A percentile compares a stretch with the other conserved stretches of the same genome.
These are phyloP conservation scores for Phasianus colchicus DNA, from an alignment of 2,113 vertebrate species.

Conservation along the genomic window DNA sequence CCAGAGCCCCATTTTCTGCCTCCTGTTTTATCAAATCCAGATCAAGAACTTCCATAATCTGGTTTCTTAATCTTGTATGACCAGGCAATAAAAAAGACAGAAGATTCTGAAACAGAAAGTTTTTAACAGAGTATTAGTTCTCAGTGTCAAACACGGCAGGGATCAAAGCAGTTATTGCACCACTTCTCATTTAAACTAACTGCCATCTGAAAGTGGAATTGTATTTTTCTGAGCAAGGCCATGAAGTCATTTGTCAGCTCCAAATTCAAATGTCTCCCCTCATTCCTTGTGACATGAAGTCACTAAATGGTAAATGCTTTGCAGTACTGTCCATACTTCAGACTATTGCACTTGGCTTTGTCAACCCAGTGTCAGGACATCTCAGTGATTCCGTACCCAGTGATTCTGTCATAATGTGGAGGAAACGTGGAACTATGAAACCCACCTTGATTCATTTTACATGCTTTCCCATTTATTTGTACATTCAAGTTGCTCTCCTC, in stretches of 20 bases:
- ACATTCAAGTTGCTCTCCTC: neutral
- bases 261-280: neutral
- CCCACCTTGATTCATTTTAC: neutral
- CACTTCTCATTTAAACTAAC: neutral
- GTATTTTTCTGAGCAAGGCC: neutral
- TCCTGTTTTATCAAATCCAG: constrained; percentile 94
- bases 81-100: constrained; percentile 91
- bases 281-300: neutral
- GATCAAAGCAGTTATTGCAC: neutral
- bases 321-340: neutral
- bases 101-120: constrained; percentile 81
- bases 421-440: neutral
- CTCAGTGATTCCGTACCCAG: neutral
- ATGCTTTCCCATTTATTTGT: neutral
- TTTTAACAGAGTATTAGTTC: constrained; percentile 38
- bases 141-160: neutral
- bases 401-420: neutral
- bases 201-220: neutral
- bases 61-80: constrained; percentile 86
- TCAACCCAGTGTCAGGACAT: neutral
- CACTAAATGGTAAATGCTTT: neutral
- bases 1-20: constrained; percentile 91
- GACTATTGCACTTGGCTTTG: neutral
- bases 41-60: constrained; percentile 92
- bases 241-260: neutral